Conservation (phyloP, 1,140 invertebrate genomes). For the Drosophila serrata region DNA sequence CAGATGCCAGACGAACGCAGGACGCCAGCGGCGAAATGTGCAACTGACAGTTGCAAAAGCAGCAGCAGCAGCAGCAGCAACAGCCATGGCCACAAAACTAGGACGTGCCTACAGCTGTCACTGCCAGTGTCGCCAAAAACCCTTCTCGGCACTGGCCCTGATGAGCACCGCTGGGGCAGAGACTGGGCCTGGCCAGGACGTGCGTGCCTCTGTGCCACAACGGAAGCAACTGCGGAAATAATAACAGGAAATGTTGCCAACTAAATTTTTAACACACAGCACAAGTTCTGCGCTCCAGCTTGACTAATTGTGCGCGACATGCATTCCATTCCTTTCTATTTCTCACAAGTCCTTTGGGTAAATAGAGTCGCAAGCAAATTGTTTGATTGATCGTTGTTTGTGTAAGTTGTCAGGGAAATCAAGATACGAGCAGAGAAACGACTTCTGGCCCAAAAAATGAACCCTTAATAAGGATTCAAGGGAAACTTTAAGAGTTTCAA, state of each 20-base stretch:
- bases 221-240: conserved; percentile 74
- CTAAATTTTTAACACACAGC: conserved; percentile 71
- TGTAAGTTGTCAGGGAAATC: conserved; percentile 38
- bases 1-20: not conserved
- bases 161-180: conserved; percentile 14
- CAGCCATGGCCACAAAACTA: conserved; percentile 27
- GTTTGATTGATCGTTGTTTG: conserved; percentile 45
- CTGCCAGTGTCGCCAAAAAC: conserved; percentile 2
- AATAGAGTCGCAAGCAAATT: conserved; percentile 48
- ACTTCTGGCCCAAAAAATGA: not conserved
- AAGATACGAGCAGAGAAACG: conserved; percentile 3
- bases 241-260: conserved; percentile 78
- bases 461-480: not conserved
- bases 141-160: not conserved
- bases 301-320: conserved; percentile 70
- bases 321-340: conserved; percentile 29
- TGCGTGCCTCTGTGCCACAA: conserved; percentile 63
- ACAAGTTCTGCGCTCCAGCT: conserved; percentile 34
- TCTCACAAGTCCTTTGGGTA: conserved; percentile 37
- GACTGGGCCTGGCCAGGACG: conserved; percentile 30
- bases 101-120: conserved; percentile 50
- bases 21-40: conserved; percentile 47
- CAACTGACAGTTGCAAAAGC: conserved; percentile 33
- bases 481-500: not conserved
- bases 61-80: not conserved